These are phyloP conservation scores for Perca schrenkii DNA, from an alignment of 2,113 vertebrate species.

Conservation along the genomic window DNA sequence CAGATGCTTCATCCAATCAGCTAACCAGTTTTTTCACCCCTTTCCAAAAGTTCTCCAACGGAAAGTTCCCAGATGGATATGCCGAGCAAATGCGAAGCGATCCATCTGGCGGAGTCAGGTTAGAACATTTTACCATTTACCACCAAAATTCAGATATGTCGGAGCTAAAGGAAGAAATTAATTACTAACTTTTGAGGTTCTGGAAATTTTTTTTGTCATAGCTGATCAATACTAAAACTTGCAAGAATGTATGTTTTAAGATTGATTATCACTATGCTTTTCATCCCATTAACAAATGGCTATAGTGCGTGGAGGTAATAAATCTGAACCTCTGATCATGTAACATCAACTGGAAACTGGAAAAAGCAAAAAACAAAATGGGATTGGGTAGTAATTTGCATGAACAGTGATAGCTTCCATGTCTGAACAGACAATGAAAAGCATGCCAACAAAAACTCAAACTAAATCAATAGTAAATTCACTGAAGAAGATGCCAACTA, in stretches of 20 bases:
- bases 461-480: constrained; percentile 35
- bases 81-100: no score
- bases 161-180: no score
- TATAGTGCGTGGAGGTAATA: neutral
- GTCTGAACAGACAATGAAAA: constrained; percentile 23
- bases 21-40: no score
- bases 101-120: no score
- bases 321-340: neutral
- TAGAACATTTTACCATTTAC: neutral
- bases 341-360: neutral
- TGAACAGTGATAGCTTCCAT: neutral
- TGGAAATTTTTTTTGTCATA: no score
- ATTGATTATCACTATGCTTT: neutral
- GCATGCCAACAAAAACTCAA: neutral
- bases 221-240: neutral
- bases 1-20: no score
- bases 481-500: constrained; percentile 9
- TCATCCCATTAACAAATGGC: neutral
- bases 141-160: neutral
- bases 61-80: no score
- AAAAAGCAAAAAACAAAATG: neutral
- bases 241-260: neutral
- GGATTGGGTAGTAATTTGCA: constrained; percentile 7
- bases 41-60: no score
- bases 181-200: no score